These are phyloP conservation scores for Anastrepha obliqua DNA, from an alignment of 1,140 invertebrate species.

Conservation along the genomic window DNA sequence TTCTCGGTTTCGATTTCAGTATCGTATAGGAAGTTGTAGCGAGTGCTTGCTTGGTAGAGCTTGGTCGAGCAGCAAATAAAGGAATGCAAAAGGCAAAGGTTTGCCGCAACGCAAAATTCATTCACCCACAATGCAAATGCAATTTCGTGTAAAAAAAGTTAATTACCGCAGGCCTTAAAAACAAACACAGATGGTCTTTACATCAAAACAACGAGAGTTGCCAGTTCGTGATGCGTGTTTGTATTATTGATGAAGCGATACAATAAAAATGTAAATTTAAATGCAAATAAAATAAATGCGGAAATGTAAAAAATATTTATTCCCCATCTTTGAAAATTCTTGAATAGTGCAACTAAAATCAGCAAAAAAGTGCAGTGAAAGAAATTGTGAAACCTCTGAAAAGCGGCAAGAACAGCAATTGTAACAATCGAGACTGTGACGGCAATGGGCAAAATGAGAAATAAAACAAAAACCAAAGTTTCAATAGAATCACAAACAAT, in stretches of 20 bases:
- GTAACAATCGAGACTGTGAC: background rate
- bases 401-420: background rate
- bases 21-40: conserved; percentile 58
- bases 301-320: background rate
- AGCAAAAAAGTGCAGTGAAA: background rate
- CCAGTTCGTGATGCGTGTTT: background rate
- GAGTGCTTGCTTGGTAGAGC: conserved; percentile 54
- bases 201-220: background rate
- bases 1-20: conserved; percentile 53
- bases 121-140: conserved; percentile 10
- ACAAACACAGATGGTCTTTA: background rate
- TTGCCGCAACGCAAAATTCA: conserved; percentile 41
- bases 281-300: background rate
- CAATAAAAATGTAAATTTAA: background rate
- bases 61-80: conserved; percentile 3
- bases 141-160: background rate
- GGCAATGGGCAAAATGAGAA: background rate
- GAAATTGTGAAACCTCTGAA: background rate
- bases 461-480: too few species aligned
- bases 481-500: background rate
- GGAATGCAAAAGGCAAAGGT: conserved; percentile 9
- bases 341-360: background rate
- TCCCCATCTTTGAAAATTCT: too few species aligned
- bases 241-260: background rate
- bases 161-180: background rate